Percentiles rank a stretch among this genome's conserved stretches.
Conservation (phyloP, 2,797 vertebrate species). For the Acanthurus leucopareius region DNA sequence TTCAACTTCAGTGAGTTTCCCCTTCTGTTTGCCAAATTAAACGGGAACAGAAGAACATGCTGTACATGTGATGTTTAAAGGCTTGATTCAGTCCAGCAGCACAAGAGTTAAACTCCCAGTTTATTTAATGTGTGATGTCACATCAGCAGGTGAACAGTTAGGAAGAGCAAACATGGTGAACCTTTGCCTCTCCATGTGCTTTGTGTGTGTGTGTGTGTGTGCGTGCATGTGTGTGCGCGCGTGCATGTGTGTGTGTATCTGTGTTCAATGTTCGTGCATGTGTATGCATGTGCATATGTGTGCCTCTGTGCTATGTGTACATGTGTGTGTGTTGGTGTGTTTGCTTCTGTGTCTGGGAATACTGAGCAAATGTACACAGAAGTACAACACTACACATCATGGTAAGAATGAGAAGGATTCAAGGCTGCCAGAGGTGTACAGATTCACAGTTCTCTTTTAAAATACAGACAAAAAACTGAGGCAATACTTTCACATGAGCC, state of each 20-base stretch:
- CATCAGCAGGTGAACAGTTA: constrained; percentile 40
- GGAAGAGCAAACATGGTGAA: constrained; percentile 69
- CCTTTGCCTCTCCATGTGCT: constrained; percentile 78
- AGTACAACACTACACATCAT: background rate
- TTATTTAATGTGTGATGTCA: constrained; percentile 46
- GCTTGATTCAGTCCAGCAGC: constrained; percentile 26
- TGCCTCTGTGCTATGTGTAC: constrained; percentile 1
- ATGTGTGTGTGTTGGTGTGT: background rate
- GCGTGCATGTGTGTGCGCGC: too few species aligned
- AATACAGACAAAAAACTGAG: background rate
- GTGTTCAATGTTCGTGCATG: too few species aligned
- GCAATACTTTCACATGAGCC: background rate
- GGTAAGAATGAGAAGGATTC: background rate
- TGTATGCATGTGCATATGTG: background rate
- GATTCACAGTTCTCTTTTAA: background rate
- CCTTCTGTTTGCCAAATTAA: background rate
- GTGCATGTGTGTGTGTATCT: too few species aligned
- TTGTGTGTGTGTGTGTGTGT: background rate
- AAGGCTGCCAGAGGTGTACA: background rate
- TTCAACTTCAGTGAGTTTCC: background rate
- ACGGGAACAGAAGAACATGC: background rate
- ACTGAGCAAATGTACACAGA: constrained; percentile 6
- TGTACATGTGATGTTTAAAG: constrained; percentile 4
- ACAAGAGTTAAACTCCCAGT: constrained; percentile 50
- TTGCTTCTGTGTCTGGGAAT: background rate